Evolutionary conservation across 2,797 vertebrate genomes (phyloP).

Genomic region (Threskiornis aethiopicus): DNA sequence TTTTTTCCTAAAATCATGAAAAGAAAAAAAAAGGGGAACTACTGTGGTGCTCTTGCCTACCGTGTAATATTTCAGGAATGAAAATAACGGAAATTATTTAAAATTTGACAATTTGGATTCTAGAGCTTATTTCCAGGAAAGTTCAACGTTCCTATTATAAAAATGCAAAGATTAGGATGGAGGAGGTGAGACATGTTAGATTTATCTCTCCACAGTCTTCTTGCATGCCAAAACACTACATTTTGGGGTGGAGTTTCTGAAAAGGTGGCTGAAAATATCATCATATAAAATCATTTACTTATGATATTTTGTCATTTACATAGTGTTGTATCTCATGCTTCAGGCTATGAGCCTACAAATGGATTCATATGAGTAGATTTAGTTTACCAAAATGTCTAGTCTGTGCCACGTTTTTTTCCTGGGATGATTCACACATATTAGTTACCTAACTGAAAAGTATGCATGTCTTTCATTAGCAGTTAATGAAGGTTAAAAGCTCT

Average conservation of each 20-base stretch:
- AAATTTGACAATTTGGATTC: background rate
- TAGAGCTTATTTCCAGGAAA: background rate
- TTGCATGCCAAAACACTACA: background rate
- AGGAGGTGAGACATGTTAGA: background rate
- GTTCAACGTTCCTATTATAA: background rate
- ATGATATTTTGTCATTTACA: background rate
- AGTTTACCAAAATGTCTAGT: background rate
- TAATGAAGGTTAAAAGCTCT: slow-evolving; percentile 13
- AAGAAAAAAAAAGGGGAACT: accelerated
- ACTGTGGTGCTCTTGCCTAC: background rate
- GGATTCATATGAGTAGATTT: background rate
- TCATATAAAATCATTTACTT: background rate
- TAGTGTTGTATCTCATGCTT: background rate
- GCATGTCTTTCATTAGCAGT: background rate
- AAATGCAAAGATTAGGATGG: background rate
- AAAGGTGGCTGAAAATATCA: background rate
- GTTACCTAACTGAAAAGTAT: background rate
- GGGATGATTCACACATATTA: background rate
- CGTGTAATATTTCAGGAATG: background rate
- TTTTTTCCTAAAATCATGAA: background rate
- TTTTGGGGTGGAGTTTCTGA: background rate
- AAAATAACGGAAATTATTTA: background rate
- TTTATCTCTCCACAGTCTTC: background rate
- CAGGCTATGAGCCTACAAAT: background rate
- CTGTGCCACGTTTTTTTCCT: background rate